Conservation (phyloP, 2,113 vertebrate genomes). For the Platysteira castanea region DNA sequence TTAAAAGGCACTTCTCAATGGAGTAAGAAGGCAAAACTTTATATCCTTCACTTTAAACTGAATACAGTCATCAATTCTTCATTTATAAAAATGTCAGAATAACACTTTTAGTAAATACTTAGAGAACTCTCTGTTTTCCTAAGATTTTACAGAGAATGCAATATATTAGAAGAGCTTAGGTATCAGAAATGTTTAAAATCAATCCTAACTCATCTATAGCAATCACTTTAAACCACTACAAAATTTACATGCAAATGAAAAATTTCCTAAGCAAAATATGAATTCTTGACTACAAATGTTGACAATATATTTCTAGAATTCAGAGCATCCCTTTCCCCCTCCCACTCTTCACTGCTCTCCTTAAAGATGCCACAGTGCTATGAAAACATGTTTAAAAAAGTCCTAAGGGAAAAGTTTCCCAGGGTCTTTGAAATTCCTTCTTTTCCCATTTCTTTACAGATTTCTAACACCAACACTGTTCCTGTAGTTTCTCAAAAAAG, state of each 20-base stretch:
- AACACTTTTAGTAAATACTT: not conserved
- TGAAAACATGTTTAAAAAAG: slow-evolving; percentile 63
- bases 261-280: slow-evolving; percentile 38
- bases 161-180: not conserved
- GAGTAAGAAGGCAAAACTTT: not conserved
- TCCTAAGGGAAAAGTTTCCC: slow-evolving; percentile 74
- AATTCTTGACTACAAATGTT: slow-evolving; percentile 19
- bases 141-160: not conserved
- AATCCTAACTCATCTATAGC: not conserved
- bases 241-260: slow-evolving; percentile 30
- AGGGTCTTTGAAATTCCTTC: slow-evolving; percentile 75
- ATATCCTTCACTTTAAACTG: not conserved
- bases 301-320: slow-evolving; percentile 34
- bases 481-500: slow-evolving; percentile 69
- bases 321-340: not conserved
- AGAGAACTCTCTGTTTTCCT: not conserved
- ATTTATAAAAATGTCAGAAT: not conserved
- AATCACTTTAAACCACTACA: slow-evolving; percentile 12
- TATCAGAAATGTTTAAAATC: slow-evolving; percentile 19
- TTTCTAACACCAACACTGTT: slow-evolving; percentile 71
- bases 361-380: slow-evolving; percentile 56
- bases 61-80: not conserved
- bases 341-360: slow-evolving; percentile 22
- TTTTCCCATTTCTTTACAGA: slow-evolving; percentile 68
- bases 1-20: not conserved